Conservation (phyloP, 2,888 invertebrate genomes). For the Carpatolechia fugitivella region DNA sequence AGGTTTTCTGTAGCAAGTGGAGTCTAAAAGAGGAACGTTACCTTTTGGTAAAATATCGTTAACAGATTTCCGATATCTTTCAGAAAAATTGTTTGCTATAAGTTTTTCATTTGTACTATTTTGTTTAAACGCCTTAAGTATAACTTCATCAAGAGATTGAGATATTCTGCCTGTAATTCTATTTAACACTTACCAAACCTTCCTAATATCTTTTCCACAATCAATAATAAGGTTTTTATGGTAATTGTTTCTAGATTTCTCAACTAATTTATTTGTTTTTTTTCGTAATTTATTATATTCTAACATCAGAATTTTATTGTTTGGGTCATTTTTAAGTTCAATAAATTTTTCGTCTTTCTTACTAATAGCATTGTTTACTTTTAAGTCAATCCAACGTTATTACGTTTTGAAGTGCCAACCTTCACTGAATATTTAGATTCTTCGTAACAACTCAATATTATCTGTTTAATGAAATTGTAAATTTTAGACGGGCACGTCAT, state of each 20-base stretch:
- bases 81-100: not conserved
- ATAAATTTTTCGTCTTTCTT: too few relatives aligned
- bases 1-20: not conserved
- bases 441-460: too few relatives aligned
- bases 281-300: conserved; percentile 20
- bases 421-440: too few relatives aligned
- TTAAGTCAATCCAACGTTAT: too few relatives aligned
- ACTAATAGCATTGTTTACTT: too few relatives aligned
- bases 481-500: too few relatives aligned
- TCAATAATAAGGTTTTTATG: conserved; percentile 7
- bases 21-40: too few relatives aligned
- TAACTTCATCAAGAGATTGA: conserved; percentile 12
- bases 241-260: conserved; percentile 11
- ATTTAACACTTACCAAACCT: conserved; percentile 18
- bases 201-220: conserved; percentile 7
- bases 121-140: conserved; percentile 1
- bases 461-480: too few relatives aligned
- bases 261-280: conserved; percentile 12
- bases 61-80: not conserved
- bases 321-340: conserved; percentile 16
- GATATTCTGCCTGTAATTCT: conserved; percentile 15
- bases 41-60: too few relatives aligned
- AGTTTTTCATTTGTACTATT: not conserved
- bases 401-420: too few relatives aligned
- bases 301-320: conserved; percentile 17